These are phyloP conservation scores for Triplophysa bombifrons DNA, from an alignment of 2,797 vertebrate genomes.

Conservation along the genomic window DNA sequence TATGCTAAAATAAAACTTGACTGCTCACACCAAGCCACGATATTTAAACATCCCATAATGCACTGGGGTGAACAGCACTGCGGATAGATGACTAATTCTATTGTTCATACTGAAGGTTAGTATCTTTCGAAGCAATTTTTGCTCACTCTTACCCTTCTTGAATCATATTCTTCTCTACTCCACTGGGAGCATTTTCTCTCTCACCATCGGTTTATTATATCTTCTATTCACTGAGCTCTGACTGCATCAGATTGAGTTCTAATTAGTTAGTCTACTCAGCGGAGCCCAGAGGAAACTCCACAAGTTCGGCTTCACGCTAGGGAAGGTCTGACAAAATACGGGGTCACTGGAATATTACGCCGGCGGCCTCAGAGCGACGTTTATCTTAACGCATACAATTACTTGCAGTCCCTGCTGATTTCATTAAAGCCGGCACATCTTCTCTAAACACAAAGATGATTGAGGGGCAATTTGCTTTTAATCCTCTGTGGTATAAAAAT, in stretches of 20 bases:
- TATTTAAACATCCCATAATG: conserved; percentile 15
- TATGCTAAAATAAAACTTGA: not conserved
- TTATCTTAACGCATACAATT: conserved; percentile 5
- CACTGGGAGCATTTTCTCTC: not conserved
- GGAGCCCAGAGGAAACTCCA: conserved; percentile 23
- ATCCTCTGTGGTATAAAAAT: conserved; percentile 2
- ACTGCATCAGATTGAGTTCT: conserved; percentile 43
- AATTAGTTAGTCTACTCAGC: conserved; percentile 44
- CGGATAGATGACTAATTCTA: not conserved
- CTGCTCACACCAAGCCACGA: not conserved
- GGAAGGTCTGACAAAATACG: conserved; percentile 16
- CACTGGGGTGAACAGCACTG: conserved; percentile 1
- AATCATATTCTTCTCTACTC: not conserved
- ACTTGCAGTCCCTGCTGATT: conserved; percentile 13
- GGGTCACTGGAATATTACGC: conserved; percentile 26
- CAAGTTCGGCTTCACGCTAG: not conserved
- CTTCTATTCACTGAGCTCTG: conserved; percentile 39
- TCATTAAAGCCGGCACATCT: conserved; percentile 16
- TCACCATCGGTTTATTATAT: not conserved
- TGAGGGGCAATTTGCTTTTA: conserved; percentile 22
- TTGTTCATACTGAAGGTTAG: not conserved
- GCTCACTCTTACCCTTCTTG: not conserved
- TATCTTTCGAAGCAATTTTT: too few species aligned
- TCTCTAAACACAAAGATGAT: conserved; percentile 11
- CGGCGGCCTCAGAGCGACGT: conserved; percentile 12